A percentile compares a stretch with the other conserved stretches of the same genome.
Conservation (phyloP, 2,797 vertebrate species). For the Huso huso region DNA sequence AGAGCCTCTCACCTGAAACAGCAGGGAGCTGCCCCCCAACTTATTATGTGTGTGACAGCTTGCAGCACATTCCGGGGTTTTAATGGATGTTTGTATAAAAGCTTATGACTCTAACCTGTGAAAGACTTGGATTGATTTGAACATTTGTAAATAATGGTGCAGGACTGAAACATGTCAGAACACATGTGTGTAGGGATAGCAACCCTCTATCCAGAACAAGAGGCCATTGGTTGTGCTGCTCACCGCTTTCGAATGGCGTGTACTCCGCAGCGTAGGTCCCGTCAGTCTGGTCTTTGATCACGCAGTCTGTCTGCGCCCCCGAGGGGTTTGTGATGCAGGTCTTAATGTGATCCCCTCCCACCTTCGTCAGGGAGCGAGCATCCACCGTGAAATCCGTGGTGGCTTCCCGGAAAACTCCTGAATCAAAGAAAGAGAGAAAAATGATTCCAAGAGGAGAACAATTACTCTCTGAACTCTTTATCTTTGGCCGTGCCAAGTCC, state of each 20-base stretch:
- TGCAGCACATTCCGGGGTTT: too few relatives aligned
- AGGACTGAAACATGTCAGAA: neutral
- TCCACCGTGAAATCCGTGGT: slow-evolving; percentile 84
- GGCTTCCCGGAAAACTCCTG: slow-evolving; percentile 87
- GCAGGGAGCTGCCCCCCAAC: too few relatives aligned
- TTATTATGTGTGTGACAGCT: too few relatives aligned
- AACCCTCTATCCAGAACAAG: too few relatives aligned
- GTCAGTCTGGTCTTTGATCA: slow-evolving; percentile 68
- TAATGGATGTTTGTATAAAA: too few relatives aligned
- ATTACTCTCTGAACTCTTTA: too few relatives aligned
- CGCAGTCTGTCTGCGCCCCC: slow-evolving; percentile 67
- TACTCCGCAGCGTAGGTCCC: slow-evolving; percentile 85
- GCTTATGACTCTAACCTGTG: too few relatives aligned
- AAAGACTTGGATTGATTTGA: too few relatives aligned
- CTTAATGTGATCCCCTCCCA: slow-evolving; percentile 79
- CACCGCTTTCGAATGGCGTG: slow-evolving; percentile 89
- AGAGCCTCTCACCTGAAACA: too few relatives aligned
- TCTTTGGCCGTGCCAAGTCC: too few relatives aligned
- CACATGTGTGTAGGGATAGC: too few relatives aligned
- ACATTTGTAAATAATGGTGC: too few relatives aligned
- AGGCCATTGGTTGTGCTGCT: neutral
- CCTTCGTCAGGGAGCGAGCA: slow-evolving; percentile 65
- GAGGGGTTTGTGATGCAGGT: slow-evolving; percentile 73
- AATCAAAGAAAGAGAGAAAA: slow-evolving; percentile 1
- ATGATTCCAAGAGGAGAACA: neutral